Evolutionary conservation across 2,797 vertebrate species (phyloP).

Genomic region (Danio aesculapii): DNA sequence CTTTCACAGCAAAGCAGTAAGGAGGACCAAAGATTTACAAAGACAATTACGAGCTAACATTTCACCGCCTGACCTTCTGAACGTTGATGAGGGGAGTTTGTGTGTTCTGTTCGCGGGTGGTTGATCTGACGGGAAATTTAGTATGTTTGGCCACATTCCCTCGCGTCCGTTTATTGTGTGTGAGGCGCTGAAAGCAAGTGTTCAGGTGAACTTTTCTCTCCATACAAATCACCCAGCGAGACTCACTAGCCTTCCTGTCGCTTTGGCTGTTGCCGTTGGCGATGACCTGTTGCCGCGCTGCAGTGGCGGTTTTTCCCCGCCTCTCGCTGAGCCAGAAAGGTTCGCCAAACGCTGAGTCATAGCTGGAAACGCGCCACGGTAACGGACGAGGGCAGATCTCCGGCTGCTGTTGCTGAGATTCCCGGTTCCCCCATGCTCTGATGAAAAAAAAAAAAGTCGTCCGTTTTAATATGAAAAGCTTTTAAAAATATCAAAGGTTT

Average conservation of each 20-base stretch:
- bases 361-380: slow-evolving; percentile 40
- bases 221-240: slow-evolving; percentile 53
- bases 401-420: background rate
- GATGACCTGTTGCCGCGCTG: slow-evolving; percentile 37
- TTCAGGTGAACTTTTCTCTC: slow-evolving; percentile 52
- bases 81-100: background rate
- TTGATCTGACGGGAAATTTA: background rate
- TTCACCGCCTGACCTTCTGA: slow-evolving; percentile 8
- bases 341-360: slow-evolving; percentile 63
- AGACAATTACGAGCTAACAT: background rate
- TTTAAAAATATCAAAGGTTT: background rate
- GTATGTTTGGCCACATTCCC: slow-evolving; percentile 7
- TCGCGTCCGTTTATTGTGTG: slow-evolving; percentile 1
- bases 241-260: slow-evolving; percentile 42
- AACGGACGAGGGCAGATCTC: slow-evolving; percentile 9
- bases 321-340: slow-evolving; percentile 61
- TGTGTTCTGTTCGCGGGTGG: slow-evolving; percentile 5
- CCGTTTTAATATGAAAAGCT: background rate
- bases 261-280: slow-evolving; percentile 51
- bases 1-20: background rate
- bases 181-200: slow-evolving; percentile 22
- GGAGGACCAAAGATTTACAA: background rate
- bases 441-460: background rate
- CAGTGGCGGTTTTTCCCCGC: slow-evolving; percentile 11
- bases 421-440: background rate